Evolutionary conservation across 2,888 invertebrate species (phyloP).

Genomic region (Synergus itoensis): DNA sequence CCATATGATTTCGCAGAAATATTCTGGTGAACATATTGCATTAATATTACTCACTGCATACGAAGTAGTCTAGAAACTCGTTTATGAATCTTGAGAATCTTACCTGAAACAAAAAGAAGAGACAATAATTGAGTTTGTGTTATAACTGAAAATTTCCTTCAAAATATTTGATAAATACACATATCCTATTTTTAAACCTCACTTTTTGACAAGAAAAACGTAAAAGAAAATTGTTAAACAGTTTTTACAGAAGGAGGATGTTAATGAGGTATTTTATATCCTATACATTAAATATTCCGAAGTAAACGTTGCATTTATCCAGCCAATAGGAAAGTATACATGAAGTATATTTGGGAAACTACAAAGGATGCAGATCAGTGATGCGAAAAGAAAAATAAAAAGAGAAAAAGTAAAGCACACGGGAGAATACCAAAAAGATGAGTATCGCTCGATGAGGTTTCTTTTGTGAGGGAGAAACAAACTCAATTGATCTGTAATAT

Average conservation of each 20-base stretch:
- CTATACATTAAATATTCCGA: background rate
- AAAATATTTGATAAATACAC: background rate
- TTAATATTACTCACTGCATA: conserved; percentile 15
- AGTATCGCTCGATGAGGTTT: conserved; percentile 33
- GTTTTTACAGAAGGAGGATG: background rate
- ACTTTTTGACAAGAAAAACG: background rate
- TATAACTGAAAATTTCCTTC: background rate
- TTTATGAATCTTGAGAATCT: background rate
- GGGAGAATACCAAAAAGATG: conserved; percentile 25
- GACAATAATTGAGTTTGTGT: background rate
- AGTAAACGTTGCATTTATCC: conserved; percentile 6
- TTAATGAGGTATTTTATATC: background rate
- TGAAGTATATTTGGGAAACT: conserved; percentile 21
- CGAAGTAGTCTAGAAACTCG: background rate
- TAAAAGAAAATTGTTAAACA: background rate
- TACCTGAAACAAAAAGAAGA: conserved; percentile 28
- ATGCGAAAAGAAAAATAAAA: conserved; percentile 23
- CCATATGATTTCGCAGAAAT: background rate
- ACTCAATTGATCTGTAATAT: background rate
- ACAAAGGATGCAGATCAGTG: conserved; percentile 26
- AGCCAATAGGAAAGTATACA: conserved; percentile 5
- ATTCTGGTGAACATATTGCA: background rate
- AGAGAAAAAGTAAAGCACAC: conserved; percentile 32
- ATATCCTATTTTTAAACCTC: no score
- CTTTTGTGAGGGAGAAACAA: background rate